These are phyloP conservation scores for Tinamus major DNA, from an alignment of 2,797 vertebrate genomes.

Conservation along the genomic window DNA sequence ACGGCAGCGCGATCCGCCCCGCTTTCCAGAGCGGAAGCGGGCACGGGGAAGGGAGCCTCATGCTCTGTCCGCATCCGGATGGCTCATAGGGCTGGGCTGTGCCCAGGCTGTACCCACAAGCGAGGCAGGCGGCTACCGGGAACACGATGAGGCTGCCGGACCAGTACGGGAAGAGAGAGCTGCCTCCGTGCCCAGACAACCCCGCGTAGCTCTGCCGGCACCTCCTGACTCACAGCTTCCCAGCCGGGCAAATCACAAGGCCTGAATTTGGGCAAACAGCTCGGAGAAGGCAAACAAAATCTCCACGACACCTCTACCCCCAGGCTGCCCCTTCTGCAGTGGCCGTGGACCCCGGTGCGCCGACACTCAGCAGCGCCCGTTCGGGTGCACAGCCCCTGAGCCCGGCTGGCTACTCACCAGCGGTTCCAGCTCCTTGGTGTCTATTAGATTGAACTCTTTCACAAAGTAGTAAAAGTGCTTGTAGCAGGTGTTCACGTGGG, in stretches of 20 bases:
- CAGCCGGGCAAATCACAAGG: neutral
- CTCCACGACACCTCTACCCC: neutral
- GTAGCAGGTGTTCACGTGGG: slow-evolving; percentile 99
- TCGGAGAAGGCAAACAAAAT: neutral
- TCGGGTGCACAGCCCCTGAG: neutral
- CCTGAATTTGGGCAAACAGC: neutral
- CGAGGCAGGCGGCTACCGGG: neutral
- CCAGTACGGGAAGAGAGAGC: neutral
- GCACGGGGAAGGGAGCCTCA: neutral
- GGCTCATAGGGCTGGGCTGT: rapidly evolving
- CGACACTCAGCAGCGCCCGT: neutral
- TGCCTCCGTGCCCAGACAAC: too few relatives aligned
- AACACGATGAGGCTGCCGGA: neutral
- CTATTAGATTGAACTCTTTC: slow-evolving; percentile 93
- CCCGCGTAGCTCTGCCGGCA: neutral
- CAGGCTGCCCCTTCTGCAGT: neutral
- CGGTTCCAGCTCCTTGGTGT: slow-evolving; percentile 97
- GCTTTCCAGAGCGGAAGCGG: neutral
- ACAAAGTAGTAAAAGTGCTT: slow-evolving; percentile 99
- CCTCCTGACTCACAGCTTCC: neutral
- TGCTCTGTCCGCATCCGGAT: neutral
- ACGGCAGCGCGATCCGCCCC: neutral
- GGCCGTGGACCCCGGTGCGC: neutral
- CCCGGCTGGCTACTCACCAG: slow-evolving; percentile 85
- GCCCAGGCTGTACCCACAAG: rapidly evolving